Percentiles rank a stretch among this genome's conserved stretches.
These are phyloP conservation scores for Morone chrysops DNA, from an alignment of 2,113 vertebrate genomes.

Conservation along the genomic window DNA sequence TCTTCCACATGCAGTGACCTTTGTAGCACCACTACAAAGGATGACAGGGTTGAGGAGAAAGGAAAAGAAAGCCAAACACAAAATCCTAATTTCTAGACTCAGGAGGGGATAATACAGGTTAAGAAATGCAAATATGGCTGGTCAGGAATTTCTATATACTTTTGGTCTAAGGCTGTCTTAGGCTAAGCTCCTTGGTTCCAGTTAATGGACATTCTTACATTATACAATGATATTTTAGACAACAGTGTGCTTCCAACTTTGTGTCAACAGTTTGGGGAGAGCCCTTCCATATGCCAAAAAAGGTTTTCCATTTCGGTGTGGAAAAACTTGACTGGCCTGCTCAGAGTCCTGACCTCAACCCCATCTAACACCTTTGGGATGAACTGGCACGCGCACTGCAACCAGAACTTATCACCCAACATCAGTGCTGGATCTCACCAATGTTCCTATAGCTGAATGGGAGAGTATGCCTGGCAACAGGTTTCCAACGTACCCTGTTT, in stretches of 20 bases:
- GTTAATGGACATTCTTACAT: background rate
- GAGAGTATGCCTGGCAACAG: background rate
- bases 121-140: background rate
- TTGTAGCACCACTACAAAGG: constrained; percentile 95
- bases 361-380: background rate
- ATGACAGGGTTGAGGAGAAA: background rate
- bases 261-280: background rate
- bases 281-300: background rate
- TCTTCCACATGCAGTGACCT: constrained; percentile 99
- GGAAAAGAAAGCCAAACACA: background rate
- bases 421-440: background rate
- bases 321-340: constrained; percentile 1
- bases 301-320: background rate
- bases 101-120: background rate
- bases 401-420: background rate
- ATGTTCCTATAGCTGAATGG: background rate
- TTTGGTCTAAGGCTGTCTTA: background rate
- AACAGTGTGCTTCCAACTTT: background rate
- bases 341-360: background rate
- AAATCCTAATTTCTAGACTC: background rate
- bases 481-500: background rate
- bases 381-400: no score
- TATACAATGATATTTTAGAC: background rate
- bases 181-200: background rate
- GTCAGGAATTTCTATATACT: background rate